These are phyloP conservation scores for Synanthedon vespiformis DNA, from an alignment of 2,888 invertebrate genomes.

Conservation along the genomic window DNA sequence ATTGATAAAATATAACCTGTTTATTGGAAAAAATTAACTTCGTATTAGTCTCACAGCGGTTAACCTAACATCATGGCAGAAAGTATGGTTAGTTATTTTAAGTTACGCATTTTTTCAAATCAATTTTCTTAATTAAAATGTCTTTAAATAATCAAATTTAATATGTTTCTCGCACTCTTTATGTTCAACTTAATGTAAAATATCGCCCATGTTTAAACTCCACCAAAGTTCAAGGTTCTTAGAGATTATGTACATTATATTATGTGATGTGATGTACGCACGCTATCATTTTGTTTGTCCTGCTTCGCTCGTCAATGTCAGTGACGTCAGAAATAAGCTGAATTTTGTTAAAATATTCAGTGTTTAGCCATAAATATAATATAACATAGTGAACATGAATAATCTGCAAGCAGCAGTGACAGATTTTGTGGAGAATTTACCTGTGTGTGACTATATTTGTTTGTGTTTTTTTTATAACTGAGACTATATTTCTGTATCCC, in stretches of 20 bases:
- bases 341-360: neutral
- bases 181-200: too few species aligned
- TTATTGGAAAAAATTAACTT: too few species aligned
- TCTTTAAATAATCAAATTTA: too few species aligned
- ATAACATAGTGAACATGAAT: slow-evolving; percentile 22
- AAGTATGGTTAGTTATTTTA: neutral
- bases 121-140: too few species aligned
- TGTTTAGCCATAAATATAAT: neutral
- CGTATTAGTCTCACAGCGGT: neutral
- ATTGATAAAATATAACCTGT: too few species aligned
- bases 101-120: too few species aligned
- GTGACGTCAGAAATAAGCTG: neutral
- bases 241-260: too few species aligned
- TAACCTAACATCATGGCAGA: neutral
- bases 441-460: slow-evolving; percentile 4
- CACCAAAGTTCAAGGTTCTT: neutral
- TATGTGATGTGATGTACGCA: too few species aligned
- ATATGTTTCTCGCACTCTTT: too few species aligned
- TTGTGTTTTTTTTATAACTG: neutral
- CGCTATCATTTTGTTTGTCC: neutral
- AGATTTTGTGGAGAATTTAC: slow-evolving; percentile 27
- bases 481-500: neutral
- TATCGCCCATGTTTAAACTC: too few species aligned
- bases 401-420: slow-evolving; percentile 33
- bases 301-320: neutral